phyloP scores from a whole-genome alignment of 2,888 invertebrate species.

The Tethea ocularis region DNA sequence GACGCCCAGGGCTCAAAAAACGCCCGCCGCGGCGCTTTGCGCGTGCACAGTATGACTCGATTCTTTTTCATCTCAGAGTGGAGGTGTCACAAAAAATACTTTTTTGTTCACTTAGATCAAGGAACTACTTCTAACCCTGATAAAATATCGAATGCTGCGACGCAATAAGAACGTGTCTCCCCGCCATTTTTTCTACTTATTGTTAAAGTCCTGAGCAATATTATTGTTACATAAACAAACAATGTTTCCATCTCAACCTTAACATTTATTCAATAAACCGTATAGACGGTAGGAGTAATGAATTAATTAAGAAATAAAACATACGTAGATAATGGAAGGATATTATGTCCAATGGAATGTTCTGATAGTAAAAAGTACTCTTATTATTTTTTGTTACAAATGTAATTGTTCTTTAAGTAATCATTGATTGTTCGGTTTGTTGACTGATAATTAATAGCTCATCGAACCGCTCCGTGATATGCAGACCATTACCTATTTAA shows the following conservation, averaged over 20 bases:
- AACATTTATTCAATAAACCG: slow-evolving; percentile 1
- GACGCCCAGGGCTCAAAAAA: slow-evolving; percentile 58
- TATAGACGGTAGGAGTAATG: not conserved
- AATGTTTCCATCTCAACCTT: not conserved
- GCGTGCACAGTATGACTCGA: slow-evolving; percentile 36
- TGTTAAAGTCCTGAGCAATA: not conserved
- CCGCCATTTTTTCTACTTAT: not conserved
- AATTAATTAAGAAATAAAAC: not conserved
- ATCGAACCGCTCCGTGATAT: slow-evolving; percentile 12
- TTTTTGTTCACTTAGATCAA: slow-evolving; percentile 36
- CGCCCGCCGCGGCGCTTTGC: slow-evolving; percentile 33
- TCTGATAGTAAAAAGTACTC: not conserved
- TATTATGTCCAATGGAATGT: not conserved
- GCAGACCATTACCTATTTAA: slow-evolving; percentile 10
- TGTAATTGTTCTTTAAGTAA: slow-evolving; percentile 4
- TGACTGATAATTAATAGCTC: slow-evolving; percentile 42
- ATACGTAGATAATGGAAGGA: not conserved
- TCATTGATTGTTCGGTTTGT: slow-evolving; percentile 35
- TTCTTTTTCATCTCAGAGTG: slow-evolving; percentile 42
- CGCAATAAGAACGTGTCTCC: slow-evolving; percentile 18
- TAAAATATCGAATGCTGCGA: slow-evolving; percentile 42
- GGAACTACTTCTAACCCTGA: slow-evolving; percentile 36
- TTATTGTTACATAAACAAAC: not conserved
- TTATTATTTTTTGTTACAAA: not conserved
- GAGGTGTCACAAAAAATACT: slow-evolving; percentile 32